phyloP scores from a whole-genome alignment of 2,797 vertebrate genomes.

The Varecia variegata region DNA sequence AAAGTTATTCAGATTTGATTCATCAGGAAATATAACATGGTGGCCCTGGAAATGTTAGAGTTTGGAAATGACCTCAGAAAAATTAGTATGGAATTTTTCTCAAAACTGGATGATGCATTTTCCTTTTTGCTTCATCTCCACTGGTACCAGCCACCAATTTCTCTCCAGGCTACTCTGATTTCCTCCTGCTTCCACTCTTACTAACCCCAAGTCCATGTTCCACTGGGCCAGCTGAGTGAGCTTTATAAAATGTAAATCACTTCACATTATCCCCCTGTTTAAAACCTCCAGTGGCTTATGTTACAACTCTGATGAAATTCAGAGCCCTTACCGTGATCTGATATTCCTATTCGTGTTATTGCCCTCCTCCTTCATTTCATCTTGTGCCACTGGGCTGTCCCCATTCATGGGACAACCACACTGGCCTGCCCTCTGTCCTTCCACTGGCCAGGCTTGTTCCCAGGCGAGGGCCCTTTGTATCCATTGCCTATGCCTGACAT shows the following conservation, averaged over 20 bases:
- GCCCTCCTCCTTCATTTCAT: not conserved
- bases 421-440: not conserved
- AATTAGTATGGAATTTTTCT: not conserved
- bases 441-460: not conserved
- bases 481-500: not conserved
- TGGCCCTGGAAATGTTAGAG: not conserved
- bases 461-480: accelerated
- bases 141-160: not conserved
- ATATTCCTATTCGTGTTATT: not conserved
- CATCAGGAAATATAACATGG: not conserved
- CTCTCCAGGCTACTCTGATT: not conserved
- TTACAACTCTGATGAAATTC: not conserved
- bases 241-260: not conserved
- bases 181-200: not conserved
- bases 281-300: not conserved
- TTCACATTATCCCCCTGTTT: not conserved
- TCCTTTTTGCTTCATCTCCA: not conserved
- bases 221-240: not conserved
- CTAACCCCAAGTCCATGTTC: not conserved
- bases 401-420: accelerated
- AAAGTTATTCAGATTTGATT: not conserved
- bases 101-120: not conserved
- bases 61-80: not conserved
- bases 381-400: not conserved
- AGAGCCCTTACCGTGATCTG: not conserved